Evolutionary conservation across 2,888 invertebrate species (phyloP).

Genomic region (Plebejus argus): DNA sequence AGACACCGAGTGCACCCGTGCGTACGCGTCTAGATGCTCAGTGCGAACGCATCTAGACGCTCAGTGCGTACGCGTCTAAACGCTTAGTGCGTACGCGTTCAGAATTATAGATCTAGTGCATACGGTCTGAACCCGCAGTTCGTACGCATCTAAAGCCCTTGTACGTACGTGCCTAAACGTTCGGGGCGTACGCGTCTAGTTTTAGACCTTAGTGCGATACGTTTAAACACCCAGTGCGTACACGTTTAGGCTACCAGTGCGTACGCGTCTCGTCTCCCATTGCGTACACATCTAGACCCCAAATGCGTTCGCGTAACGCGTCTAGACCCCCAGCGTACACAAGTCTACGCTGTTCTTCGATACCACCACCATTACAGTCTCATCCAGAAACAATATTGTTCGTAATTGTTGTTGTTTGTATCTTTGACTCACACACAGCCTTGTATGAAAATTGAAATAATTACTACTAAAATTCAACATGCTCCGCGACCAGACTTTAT

Average conservation of each 20-base stretch:
- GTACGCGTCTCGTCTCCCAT: background rate
- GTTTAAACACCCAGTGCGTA: background rate
- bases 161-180: background rate
- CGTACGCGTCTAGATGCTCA: conserved; percentile 43
- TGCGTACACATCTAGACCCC: background rate
- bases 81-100: background rate
- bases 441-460: no score
- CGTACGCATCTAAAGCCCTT: background rate
- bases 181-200: background rate
- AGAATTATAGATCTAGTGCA: no score
- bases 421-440: background rate
- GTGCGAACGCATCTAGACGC: conserved; percentile 42
- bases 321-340: background rate
- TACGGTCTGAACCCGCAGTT: no score
- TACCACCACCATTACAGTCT: background rate
- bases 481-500: background rate
- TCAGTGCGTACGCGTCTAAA: background rate
- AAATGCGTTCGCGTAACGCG: no score
- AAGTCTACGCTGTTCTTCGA: background rate
- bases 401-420: background rate
- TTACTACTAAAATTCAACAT: background rate
- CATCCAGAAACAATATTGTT: background rate
- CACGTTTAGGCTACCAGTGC: background rate
- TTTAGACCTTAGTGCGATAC: no score
- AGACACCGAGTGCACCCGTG: conserved; percentile 49